These are phyloP conservation scores for Digitonthophagus gazella DNA, from an alignment of 2,888 invertebrate genomes.

Conservation along the genomic window DNA sequence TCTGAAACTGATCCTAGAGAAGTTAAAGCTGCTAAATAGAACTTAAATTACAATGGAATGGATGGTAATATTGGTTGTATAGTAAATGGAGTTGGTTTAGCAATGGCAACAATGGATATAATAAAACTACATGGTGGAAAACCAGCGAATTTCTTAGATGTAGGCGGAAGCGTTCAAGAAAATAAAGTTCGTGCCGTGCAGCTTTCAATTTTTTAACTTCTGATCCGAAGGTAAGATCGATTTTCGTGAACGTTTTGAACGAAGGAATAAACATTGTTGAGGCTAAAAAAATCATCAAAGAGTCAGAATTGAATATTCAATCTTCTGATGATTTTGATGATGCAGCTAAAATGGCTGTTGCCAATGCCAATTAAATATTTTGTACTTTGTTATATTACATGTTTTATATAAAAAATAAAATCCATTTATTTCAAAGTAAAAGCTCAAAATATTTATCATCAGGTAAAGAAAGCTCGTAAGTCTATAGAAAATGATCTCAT, in stretches of 20 bases:
- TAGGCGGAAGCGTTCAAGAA: conserved; percentile 94
- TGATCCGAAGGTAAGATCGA: conserved; percentile 87
- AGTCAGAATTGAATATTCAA: conserved; percentile 80
- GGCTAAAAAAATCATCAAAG: conserved; percentile 78
- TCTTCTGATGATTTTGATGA: conserved; percentile 87
- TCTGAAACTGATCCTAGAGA: conserved; percentile 91
- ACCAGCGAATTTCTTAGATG: conserved; percentile 98
- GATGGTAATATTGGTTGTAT: conserved; percentile 84
- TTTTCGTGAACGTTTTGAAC: conserved; percentile 98
- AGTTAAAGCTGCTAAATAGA: conserved; percentile 84
- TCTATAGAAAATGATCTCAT: too few species aligned
- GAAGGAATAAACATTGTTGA: conserved; percentile 91
- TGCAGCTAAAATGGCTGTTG: conserved; percentile 87
- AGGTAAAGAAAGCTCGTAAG: too few species aligned
- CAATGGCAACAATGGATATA: conserved; percentile 99
- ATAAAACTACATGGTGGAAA: conserved; percentile 93
- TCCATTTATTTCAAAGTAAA: too few species aligned
- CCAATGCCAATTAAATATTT: conserved; percentile 37
- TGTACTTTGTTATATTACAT: conserved; percentile 8
- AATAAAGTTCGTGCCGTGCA: conserved; percentile 87
- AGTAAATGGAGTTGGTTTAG: conserved; percentile 98
- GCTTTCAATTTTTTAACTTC: conserved; percentile 87
- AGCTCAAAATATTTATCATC: too few species aligned
- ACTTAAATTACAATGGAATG: conserved; percentile 91
- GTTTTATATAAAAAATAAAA: conserved; percentile 20